Percentiles rank a stretch among this genome's conserved stretches.
These are phyloP conservation scores for Rhadina sibilatrix DNA, from an alignment of 2,113 vertebrate genomes.

Conservation along the genomic window DNA sequence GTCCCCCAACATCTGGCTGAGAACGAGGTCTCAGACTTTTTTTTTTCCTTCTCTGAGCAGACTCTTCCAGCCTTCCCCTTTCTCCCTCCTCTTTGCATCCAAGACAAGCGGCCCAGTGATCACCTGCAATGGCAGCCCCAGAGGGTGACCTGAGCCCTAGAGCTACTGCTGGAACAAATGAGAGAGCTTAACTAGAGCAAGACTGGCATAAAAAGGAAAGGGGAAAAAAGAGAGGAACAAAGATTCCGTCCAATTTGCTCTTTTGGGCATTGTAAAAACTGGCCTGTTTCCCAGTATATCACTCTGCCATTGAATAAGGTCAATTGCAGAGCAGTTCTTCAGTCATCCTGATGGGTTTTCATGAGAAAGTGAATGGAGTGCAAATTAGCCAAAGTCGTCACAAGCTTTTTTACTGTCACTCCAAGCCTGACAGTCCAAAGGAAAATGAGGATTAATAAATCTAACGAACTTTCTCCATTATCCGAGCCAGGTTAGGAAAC, in stretches of 20 bases:
- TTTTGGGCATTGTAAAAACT: slow-evolving; percentile 80
- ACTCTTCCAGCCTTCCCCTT: background rate
- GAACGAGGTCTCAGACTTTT: background rate
- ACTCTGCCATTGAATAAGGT: slow-evolving; percentile 79
- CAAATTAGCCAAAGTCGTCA: slow-evolving; percentile 81
- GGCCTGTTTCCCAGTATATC: slow-evolving; percentile 82
- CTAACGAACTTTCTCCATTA: slow-evolving; percentile 69
- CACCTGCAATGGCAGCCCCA: slow-evolving; percentile 71
- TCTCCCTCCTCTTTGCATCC: slow-evolving; percentile 26
- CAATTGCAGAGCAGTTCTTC: slow-evolving; percentile 76
- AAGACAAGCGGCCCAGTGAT: slow-evolving; percentile 41
- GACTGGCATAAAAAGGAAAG: slow-evolving; percentile 70
- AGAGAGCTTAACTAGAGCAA: slow-evolving; percentile 73
- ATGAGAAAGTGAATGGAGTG: slow-evolving; percentile 80
- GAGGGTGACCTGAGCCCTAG: slow-evolving; percentile 69
- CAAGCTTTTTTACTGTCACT: slow-evolving; percentile 80
- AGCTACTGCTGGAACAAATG: slow-evolving; percentile 68
- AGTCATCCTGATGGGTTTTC: slow-evolving; percentile 79
- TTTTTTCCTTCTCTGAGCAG: background rate
- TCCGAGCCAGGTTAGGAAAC: slow-evolving; percentile 74
- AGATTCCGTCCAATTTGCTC: slow-evolving; percentile 83
- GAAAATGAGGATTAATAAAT: slow-evolving; percentile 73
- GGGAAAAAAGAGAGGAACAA: slow-evolving; percentile 71
- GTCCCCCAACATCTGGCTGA: background rate
- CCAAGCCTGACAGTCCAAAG: slow-evolving; percentile 74